phyloP scores from a whole-genome alignment of 2,113 vertebrate genomes.

The Saguinus imperator region DNA sequence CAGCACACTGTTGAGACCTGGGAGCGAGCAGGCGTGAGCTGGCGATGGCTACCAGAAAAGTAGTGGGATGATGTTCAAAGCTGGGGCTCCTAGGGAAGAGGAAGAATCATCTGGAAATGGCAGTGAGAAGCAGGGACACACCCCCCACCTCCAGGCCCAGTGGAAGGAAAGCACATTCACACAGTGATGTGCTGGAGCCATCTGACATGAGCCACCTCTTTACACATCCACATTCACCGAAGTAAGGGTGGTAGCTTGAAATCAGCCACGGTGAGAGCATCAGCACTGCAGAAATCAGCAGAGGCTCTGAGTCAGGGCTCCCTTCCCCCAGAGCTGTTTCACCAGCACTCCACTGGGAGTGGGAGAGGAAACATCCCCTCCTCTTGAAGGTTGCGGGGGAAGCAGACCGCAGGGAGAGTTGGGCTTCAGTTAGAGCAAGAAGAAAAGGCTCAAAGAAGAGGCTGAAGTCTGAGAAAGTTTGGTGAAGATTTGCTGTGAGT shows the following conservation, averaged over 20 bases:
- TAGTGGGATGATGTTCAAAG: neutral
- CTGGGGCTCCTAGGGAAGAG: neutral
- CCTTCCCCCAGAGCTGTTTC: neutral
- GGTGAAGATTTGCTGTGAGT: neutral
- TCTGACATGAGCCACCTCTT: neutral
- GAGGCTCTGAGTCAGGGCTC: neutral
- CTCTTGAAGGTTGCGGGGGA: neutral
- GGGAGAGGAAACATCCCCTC: too few relatives aligned
- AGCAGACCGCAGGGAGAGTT: neutral
- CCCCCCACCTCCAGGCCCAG: neutral
- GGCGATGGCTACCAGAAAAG: neutral
- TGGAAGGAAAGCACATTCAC: neutral
- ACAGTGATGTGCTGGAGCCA: fast-evolving
- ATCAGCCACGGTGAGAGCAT: neutral
- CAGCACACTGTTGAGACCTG: neutral
- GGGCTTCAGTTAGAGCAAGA: neutral
- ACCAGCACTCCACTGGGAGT: neutral
- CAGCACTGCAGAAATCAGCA: neutral
- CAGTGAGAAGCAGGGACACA: neutral
- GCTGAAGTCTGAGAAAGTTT: neutral
- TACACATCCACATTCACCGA: fast-evolving
- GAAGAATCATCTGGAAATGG: neutral
- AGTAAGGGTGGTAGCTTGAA: neutral
- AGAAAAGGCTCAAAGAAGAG: neutral
- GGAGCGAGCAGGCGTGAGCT: neutral